Base-by-base conservation (phyloP, 2,113 vertebrate genomes). In the Corythaixoides concolor region DNA sequence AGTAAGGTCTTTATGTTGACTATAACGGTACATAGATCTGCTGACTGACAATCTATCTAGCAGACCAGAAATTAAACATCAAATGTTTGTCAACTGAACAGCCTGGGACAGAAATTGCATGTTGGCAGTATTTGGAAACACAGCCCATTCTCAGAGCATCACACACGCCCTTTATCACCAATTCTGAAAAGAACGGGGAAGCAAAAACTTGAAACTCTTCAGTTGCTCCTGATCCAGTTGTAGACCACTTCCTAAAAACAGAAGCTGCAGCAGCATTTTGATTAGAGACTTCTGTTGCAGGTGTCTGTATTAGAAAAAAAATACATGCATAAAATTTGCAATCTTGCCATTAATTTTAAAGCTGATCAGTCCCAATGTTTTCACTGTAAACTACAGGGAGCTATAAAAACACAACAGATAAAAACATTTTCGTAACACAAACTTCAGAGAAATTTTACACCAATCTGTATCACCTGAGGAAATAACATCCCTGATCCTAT, bases 11-110 rank as follows among this genome's bases (percentile, higher is more conserved):
- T 22, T 23, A 22, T 15, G 20, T 11, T 22, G 49, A 28, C 17
- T 69, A 0, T 23, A 28, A 66, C 0, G 2, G 45, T 3, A 30
- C n/a, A 9, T 7, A 27, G 58, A 35, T 15, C 47, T 74, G 55
- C 30, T 12, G 59, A 47, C 56, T 27, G 30, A 26, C 49, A 50
- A 7, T 10, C 64, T n/a, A 21, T 21, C 52, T 20, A 45, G 16
- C 32, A 50, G 49, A 20, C 14, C 30, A 75, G 49, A 75, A 59
- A 68, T 55, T 5, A 19, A 63, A 72, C 7, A 47, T 30, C 6
- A 35, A 56, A 30, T 3, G 37, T 6, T 43, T 78, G 41, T 15
- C 70, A 78, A 10, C 62, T 37, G 73, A 88, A 53, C 32, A 56
- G 69, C 39, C 72, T 39, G 33, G 47, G 13, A 47, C 6, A 6